A percentile compares a stretch with the other conserved stretches of the same genome.
phyloP scores from a whole-genome alignment of 2,888 invertebrate genomes.

The Exocentrus adspersus region DNA sequence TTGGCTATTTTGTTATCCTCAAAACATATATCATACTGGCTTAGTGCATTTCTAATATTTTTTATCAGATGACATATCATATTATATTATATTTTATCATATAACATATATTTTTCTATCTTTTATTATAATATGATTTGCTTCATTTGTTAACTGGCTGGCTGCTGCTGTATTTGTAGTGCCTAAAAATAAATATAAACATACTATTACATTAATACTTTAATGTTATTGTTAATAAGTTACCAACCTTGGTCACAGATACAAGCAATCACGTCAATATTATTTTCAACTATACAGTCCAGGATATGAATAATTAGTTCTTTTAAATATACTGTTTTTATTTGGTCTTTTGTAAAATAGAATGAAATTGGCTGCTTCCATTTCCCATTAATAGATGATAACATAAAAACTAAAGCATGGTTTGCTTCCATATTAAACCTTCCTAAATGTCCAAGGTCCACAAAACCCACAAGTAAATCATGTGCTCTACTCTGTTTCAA shows the following conservation, averaged over 20 bases:
- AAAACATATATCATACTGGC: not conserved
- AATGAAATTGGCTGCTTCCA: not conserved
- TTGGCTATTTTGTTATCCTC: not conserved
- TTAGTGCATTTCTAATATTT: not conserved
- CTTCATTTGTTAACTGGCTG: not conserved
- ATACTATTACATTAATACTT: not conserved
- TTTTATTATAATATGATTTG: not conserved
- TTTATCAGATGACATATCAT: not conserved
- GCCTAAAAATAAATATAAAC: too few relatives aligned
- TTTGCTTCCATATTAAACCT: not conserved
- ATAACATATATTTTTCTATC: not conserved
- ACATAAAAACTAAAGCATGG: not conserved
- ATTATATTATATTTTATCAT: too few relatives aligned
- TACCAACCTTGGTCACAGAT: not conserved
- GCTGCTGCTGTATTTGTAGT: not conserved
- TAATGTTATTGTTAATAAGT: too few relatives aligned
- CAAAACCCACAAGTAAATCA: not conserved
- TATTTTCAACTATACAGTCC: not conserved
- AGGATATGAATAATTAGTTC: not conserved
- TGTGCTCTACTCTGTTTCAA: not conserved
- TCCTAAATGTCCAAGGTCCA: not conserved
- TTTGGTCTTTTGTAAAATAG: not conserved
- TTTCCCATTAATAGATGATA: not conserved
- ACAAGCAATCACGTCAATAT: not conserved
- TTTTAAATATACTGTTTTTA: not conserved